These are phyloP conservation scores for Tromatobia lineatoria DNA, from an alignment of 2,888 invertebrate species.

Conservation along the genomic window DNA sequence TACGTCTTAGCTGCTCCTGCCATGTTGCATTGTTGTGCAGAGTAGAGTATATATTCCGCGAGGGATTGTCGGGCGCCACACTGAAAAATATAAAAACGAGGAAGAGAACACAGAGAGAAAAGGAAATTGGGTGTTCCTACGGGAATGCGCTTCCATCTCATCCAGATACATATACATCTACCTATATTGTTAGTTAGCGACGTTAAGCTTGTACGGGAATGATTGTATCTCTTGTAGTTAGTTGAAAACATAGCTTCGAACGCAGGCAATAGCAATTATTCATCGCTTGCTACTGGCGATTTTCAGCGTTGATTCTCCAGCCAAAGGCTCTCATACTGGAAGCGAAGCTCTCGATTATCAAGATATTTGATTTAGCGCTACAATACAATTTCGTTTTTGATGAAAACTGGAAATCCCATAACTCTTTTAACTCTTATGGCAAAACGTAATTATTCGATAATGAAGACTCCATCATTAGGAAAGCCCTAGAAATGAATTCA, in stretches of 20 bases:
- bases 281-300: background rate
- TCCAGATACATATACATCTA: background rate
- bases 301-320: slow-evolving; percentile 2
- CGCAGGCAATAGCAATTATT: slow-evolving; percentile 26
- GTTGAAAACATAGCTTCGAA: background rate
- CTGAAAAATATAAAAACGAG: background rate
- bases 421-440: background rate
- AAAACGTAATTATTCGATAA: too few relatives aligned
- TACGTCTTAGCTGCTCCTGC: background rate
- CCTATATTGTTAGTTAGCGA: slow-evolving; percentile 13
- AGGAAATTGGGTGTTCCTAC: slow-evolving; percentile 55
- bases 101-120: slow-evolving; percentile 28
- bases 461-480: too few relatives aligned
- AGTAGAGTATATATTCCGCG: slow-evolving; percentile 2
- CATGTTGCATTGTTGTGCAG: slow-evolving; percentile 7
- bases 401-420: background rate
- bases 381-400: background rate
- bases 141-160: slow-evolving; percentile 32
- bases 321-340: background rate
- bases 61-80: slow-evolving; percentile 23
- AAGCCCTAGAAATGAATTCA: too few relatives aligned
- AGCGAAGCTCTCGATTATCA: slow-evolving; percentile 15
- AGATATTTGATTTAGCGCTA: slow-evolving; percentile 2
- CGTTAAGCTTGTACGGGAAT: slow-evolving; percentile 5
- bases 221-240: slow-evolving; percentile 11